Evolutionary conservation across 2,113 vertebrate species (phyloP), one percentile per base, ranked within the genome.

Genomic region (Istiophorus platypterus): DNA sequence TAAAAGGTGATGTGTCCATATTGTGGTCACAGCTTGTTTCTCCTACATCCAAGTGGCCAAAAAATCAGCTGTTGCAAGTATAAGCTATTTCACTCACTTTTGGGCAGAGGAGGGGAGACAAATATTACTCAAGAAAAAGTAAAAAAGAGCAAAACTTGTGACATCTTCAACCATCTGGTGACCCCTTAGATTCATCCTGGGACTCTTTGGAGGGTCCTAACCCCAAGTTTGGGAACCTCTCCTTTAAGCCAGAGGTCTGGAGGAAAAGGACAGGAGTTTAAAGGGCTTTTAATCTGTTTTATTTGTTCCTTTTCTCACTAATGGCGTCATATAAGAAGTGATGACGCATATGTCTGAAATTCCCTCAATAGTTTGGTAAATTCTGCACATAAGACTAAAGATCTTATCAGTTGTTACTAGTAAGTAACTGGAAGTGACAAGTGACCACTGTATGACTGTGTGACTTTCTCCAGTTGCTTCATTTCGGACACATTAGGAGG

Each of bases 391-490:
- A 26, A 2, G 3, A 5, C 1, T 11, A 24, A 54, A 54, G 11
- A 26, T 3, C 63, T 45, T 63, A n/a, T 34, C 34, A 31, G 27
- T 45, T 42, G 12, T n/a, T 26, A 27, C n/a, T 1, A 52, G 20
- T 1, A 61, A 20, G 26, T 11, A 39, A 66, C 37, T 2, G 54
- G 11, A 29, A 73, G 37, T 22, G 31, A 68, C 37, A 31, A 73
- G 49, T 59, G 81, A 83, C 79, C 83, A 72, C 29, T n/a, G 54
- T 45, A 12, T 72, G 75, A 72, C 64, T 47, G 31, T 22, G 42
- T 81, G 83, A 79, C 82, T 85, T 87, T 89, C 77, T 89, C 72
- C 75, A 45, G 74, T 89, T 86, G 79, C 78, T 13, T 72, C 45
- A 45, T 56, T 56, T 68, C 1, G 2, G 62, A 69, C 56, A 63